phyloP scores from a whole-genome alignment of 2,113 vertebrate genomes.

The Hemicordylus capensis region DNA sequence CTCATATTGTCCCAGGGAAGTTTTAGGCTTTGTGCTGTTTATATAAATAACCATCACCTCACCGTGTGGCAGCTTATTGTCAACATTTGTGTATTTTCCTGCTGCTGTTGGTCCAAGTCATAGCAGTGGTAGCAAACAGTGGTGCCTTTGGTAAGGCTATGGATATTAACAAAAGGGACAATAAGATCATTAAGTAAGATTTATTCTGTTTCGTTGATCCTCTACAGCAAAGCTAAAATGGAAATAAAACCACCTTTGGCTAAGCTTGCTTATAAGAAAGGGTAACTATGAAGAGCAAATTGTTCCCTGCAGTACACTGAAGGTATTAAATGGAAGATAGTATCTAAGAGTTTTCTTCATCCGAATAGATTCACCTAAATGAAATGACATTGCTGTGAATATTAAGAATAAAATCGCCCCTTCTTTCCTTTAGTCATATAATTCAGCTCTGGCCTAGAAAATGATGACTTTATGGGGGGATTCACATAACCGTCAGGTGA shows the following conservation, averaged over 20 bases:
- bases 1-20: not conserved
- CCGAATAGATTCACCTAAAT: not conserved
- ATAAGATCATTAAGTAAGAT: not conserved
- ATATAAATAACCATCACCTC: slow-evolving; percentile 1
- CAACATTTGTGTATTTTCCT: not conserved
- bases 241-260: not conserved
- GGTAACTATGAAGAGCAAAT: not conserved
- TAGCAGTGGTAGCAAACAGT: not conserved
- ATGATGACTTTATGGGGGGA: too few relatives aligned
- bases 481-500: too few relatives aligned
- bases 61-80: not conserved
- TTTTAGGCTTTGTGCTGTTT: not conserved
- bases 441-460: too few relatives aligned
- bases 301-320: not conserved
- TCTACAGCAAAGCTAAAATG: not conserved
- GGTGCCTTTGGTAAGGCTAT: not conserved
- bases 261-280: not conserved
- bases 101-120: not conserved
- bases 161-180: not conserved
- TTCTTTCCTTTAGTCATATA: too few relatives aligned
- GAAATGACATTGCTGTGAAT: too few relatives aligned
- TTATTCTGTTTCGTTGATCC: not conserved
- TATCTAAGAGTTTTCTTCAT: not conserved
- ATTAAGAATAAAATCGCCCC: too few relatives aligned
- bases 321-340: not conserved